phyloP scores from a whole-genome alignment of 1,140 invertebrate species.

The Hirudo medicinalis region DNA sequence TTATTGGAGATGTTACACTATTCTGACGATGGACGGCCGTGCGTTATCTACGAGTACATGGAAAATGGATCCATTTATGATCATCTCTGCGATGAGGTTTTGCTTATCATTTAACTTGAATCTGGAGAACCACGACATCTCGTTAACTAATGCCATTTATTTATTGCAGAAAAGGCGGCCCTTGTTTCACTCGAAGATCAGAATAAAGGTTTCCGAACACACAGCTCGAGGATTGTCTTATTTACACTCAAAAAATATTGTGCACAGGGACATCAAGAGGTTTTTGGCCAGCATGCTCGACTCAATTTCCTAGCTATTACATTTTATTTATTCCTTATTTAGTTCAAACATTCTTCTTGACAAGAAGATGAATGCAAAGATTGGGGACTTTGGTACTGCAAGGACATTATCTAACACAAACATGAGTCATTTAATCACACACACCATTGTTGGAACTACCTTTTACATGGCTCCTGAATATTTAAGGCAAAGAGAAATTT shows the following conservation, averaged over 20 bases:
- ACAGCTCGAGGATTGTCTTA: not conserved
- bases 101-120: not conserved
- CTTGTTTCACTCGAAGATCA: not conserved
- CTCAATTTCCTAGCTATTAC: not conserved
- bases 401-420: not conserved
- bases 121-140: not conserved
- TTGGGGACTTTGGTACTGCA: not conserved
- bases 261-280: slow-evolving; percentile 7
- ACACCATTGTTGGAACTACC: not conserved
- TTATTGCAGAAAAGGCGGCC: not conserved
- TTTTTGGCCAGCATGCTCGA: not conserved
- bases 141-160: not conserved
- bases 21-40: not conserved
- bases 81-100: not conserved
- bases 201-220: not conserved
- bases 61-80: slow-evolving; percentile 5
- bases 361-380: not conserved
- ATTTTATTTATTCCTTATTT: slow-evolving; percentile 3
- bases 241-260: not conserved
- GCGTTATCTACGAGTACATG: slow-evolving; percentile 2
- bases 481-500: not conserved
- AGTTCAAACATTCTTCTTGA: slow-evolving; percentile 5
- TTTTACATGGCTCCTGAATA: slow-evolving; percentile 7
- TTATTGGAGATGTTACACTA: not conserved
- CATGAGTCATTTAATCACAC: not conserved